These are phyloP conservation scores for Xenopus laevis DNA, from an alignment of 2,113 vertebrate genomes.

Conservation along the genomic window DNA sequence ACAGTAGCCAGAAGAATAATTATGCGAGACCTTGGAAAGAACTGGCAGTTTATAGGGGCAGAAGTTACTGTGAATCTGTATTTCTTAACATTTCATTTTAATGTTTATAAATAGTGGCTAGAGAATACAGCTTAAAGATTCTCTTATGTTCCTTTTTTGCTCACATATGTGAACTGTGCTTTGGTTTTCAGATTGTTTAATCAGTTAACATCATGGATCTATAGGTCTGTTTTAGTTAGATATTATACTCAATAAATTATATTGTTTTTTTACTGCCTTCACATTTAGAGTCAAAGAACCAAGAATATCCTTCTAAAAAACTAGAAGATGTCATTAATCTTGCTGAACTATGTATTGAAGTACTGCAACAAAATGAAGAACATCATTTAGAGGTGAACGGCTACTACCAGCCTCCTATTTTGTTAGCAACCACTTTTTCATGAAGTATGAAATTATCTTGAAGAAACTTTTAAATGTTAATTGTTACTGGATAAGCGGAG, in stretches of 20 bases:
- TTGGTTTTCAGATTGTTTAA: too few species aligned
- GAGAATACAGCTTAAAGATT: too few species aligned
- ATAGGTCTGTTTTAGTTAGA: not conserved
- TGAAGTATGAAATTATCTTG: not conserved
- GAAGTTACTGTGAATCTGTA: constrained; percentile 51
- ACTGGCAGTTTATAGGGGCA: constrained; percentile 54
- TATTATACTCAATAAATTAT: too few species aligned
- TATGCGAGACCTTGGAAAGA: constrained; percentile 58
- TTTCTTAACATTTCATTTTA: too few species aligned
- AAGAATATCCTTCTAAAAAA: constrained; percentile 74
- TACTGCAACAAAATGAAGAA: constrained; percentile 94
- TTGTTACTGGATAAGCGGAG: constrained; percentile 1
- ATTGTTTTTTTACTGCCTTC: not conserved
- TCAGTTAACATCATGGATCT: too few species aligned
- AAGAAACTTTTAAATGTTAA: constrained; percentile 8
- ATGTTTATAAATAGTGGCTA: too few species aligned
- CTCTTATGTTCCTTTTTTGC: too few species aligned
- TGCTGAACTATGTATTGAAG: constrained; percentile 90
- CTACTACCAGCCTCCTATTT: too few species aligned
- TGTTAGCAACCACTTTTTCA: not conserved
- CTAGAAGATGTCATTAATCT: constrained; percentile 86
- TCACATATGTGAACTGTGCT: too few species aligned
- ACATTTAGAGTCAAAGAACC: constrained; percentile 68
- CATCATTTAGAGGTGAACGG: constrained; percentile 87
- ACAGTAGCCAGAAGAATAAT: constrained; percentile 42